phyloP scores from a whole-genome alignment of 2,888 invertebrate genomes.

The Phaonia tiefii region DNA sequence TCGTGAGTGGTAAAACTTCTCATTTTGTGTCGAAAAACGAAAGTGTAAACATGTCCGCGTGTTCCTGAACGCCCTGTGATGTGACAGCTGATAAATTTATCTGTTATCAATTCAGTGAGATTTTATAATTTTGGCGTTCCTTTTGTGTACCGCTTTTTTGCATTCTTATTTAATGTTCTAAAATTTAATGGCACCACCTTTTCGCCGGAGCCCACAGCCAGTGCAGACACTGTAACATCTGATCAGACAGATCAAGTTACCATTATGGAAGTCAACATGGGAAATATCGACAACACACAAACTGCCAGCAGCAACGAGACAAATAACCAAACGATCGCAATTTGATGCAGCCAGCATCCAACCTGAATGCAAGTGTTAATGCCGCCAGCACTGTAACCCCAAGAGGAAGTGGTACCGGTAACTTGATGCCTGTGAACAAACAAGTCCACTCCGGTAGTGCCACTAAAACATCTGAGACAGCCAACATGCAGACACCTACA shows the following conservation, averaged over 20 bases:
- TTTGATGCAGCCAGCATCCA: constrained; percentile 3
- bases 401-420: background rate
- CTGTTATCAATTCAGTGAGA: too few species aligned
- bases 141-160: too few species aligned
- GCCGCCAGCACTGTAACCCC: constrained; percentile 15
- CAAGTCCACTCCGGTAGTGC: background rate
- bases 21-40: too few species aligned
- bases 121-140: too few species aligned
- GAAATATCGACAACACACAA: background rate
- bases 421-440: background rate
- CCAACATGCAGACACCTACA: constrained; percentile 6
- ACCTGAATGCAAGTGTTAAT: background rate
- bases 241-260: background rate
- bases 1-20: too few species aligned
- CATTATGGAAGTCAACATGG: background rate
- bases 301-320: background rate
- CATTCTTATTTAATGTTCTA: too few species aligned
- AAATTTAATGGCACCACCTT: constrained; percentile 30
- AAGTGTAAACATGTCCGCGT: too few species aligned
- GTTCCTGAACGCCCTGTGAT: too few species aligned
- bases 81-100: too few species aligned
- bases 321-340: too few species aligned
- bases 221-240: too few species aligned
- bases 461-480: background rate
- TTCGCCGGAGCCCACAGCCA: too few species aligned